Base-by-base conservation (phyloP, 2,797 vertebrate genomes). In the Artibeus lituratus region DNA sequence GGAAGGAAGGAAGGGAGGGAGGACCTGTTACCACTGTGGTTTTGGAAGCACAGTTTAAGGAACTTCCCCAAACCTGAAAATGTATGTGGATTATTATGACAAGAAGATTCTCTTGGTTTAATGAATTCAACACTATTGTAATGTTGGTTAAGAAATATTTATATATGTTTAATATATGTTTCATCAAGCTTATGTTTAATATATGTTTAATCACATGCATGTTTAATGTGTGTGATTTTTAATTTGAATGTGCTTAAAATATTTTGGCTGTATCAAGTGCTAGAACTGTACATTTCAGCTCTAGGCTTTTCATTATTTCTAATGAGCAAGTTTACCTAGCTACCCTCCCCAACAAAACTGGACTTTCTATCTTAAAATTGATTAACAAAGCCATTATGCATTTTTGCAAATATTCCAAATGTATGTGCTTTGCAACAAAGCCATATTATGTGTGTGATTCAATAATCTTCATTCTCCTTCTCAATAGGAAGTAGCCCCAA, bases 281-380 rank as follows among this genome's bases (percentile, higher is more conserved):
- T 42, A 37, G 14, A 19, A 55, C 19, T 74, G 8, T 35, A 73
- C 32, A 55, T 39, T 83, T 96, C 62, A 93, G 35, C 8, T 74
- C 18, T 88, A 14, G n/a, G 1, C 4, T 74, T 85, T 85, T 83
- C 12, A 85, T 29, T 84, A 87, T 53, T 87, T 93, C 29, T 87
- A 35, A 72, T 90, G 69, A 95, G 24, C 5, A 83, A 90, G 82
- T 24, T 57, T 26, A 78, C n/a, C 55, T 81, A 95, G 19, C 74
- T 35, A 84, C 3, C 2, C 5, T 88, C 9, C 15, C 37, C 11
- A n/a, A 67, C 1, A 85, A 88, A 76, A 90, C 42, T 10, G 62
- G 59, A 74, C 77, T 42, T 95, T 81, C 42, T 32, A 74, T 77
- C 90, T 87, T 90, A n/a, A 74, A 73, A 81, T 70, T 53, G 91